These are phyloP conservation scores for Perodicticus potto DNA, from an alignment of 2,797 vertebrate species.

Conservation along the genomic window DNA sequence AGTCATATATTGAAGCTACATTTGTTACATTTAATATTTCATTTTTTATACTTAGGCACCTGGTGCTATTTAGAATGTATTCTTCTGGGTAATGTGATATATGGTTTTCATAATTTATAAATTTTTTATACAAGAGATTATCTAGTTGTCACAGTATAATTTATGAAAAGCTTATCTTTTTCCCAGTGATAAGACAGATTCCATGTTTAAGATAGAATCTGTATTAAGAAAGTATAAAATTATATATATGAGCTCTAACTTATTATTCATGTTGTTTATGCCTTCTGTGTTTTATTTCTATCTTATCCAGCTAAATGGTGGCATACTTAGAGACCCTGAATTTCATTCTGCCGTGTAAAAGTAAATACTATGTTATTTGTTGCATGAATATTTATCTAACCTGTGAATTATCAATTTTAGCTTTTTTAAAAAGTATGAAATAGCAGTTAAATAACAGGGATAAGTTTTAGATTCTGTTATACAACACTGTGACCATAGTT, in stretches of 20 bases:
- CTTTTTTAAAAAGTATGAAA: neutral
- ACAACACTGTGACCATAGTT: neutral
- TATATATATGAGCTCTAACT: neutral
- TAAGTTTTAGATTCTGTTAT: neutral
- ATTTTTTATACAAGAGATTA: neutral
- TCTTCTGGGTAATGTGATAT: neutral
- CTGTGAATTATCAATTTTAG: neutral
- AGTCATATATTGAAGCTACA: neutral
- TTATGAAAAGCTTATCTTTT: neutral
- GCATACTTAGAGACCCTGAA: neutral
- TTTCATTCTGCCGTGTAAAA: neutral
- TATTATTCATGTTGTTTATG: neutral
- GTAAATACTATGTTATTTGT: neutral
- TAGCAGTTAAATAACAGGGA: neutral
- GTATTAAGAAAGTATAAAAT: neutral
- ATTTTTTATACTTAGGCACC: neutral
- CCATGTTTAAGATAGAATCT: neutral
- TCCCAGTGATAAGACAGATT: neutral
- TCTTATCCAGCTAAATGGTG: neutral
- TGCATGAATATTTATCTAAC: neutral
- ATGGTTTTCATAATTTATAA: neutral
- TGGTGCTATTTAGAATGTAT: neutral
- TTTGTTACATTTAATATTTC: neutral
- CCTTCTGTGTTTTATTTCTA: neutral
- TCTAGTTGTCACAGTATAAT: neutral